A percentile compares a stretch with the other conserved stretches of the same genome.
Conservation (phyloP, 2,113 vertebrate species). For the Oenanthe oenanthe region DNA sequence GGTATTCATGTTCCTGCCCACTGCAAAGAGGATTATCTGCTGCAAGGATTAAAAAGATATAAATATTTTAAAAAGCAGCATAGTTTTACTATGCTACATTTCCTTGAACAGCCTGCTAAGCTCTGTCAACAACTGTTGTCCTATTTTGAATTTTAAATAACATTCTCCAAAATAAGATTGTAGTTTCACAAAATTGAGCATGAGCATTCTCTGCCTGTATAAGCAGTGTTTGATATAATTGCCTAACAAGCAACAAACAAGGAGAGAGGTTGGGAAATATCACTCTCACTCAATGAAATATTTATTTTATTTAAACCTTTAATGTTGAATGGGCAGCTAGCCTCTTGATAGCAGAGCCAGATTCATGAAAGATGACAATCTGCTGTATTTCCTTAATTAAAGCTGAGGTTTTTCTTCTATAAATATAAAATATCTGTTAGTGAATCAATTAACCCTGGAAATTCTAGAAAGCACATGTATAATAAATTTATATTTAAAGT, state of each 20-base stretch:
- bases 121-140: slow-evolving; percentile 34
- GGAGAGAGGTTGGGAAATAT: not conserved
- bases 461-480: not conserved
- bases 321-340: not conserved
- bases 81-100: not conserved
- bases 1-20: slow-evolving; percentile 22
- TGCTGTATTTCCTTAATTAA: not conserved
- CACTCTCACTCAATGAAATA: not conserved
- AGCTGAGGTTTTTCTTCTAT: not conserved
- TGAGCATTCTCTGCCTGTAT: not conserved
- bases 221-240: not conserved
- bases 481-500: not conserved
- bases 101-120: slow-evolving; percentile 29
- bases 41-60: slow-evolving; percentile 56
- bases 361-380: not conserved
- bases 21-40: slow-evolving; percentile 52
- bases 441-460: not conserved
- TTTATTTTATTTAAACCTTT: not conserved
- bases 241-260: not conserved
- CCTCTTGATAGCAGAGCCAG: not conserved
- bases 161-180: not conserved
- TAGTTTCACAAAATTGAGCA: not conserved
- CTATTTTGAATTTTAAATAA: slow-evolving; percentile 22
- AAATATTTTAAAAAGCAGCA: slow-evolving; percentile 53
- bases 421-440: not conserved